Evolutionary conservation across 2,888 invertebrate species (phyloP), one percentile per base, ranked within the genome.

Genomic region (Idaea aversata): DNA sequence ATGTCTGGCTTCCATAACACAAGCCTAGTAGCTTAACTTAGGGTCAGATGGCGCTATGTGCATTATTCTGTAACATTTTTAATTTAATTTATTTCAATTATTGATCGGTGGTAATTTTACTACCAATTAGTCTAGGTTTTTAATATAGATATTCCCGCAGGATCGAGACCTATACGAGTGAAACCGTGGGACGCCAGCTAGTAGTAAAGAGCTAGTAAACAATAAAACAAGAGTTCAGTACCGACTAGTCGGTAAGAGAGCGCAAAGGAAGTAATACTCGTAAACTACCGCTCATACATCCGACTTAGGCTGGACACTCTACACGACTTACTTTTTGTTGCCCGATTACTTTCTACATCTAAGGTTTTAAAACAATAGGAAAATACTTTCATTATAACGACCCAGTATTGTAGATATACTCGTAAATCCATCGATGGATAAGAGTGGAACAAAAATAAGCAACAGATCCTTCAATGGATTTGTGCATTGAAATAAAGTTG

Each of bases 241-340:
- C 25, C 25, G 25, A 25, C 34, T 58, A n/a, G 61, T 34, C 15
- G 34, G 5, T 58, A 34, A 7, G 36, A 59, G 16, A 47, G 65
- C 60, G 65, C 60, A 62, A 66, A 70, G 70, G 70, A 74, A 72
- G 74, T 68, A 68, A 74, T 74, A 71, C 68, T 69, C 72, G 66
- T 74, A 74, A 74, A 74, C 65, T 67, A 69, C 62, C 66, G 65
- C 65, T 68, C 66, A 68, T 69, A 71, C 68, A 71, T 70, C 68
- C 70, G 69, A 68, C 70, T 69, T 63, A 65, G 15, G 59, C 60
- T 66, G 68, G 47, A 47, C 58, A 47, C 47, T 47, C 10, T 10
- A 10, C 13, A 10, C 47, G 47, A 47, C 47, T 0, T 6, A 47
- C 47, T 47, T 47, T 38, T 5, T 47, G 10, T 47, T 10, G 47